A percentile compares a stretch with the other conserved stretches of the same genome.
Conservation (phyloP, 1,140 invertebrate species). For the Diuraphis noxia region DNA sequence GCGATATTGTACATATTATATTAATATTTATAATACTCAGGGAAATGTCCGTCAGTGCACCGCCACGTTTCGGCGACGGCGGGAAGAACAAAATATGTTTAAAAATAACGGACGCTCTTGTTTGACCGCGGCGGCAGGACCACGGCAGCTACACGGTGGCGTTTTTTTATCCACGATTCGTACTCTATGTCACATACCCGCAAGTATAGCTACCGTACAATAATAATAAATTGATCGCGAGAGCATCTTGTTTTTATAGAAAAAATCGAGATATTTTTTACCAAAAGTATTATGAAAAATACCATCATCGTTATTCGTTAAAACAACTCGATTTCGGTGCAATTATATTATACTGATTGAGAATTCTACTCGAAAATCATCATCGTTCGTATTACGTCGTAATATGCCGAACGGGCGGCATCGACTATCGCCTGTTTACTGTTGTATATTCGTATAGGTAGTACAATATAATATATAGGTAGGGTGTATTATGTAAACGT, state of each 20-base stretch:
- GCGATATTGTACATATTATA: not conserved
- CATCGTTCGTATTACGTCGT: not conserved
- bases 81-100: not conserved
- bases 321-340: not conserved
- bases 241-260: no score
- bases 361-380: not conserved
- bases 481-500: not conserved
- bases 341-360: not conserved
- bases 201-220: not conserved
- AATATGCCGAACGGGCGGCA: not conserved
- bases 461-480: not conserved
- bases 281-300: no score
- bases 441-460: not conserved
- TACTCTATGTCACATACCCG: not conserved
- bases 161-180: not conserved
- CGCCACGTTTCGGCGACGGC: not conserved
- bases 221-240: not conserved
- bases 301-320: not conserved
- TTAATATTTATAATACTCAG: not conserved
- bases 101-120: constrained; percentile 6
- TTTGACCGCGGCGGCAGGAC: not conserved
- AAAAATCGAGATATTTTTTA: no score
- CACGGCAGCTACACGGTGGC: no score
- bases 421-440: no score
- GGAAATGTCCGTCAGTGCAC: not conserved